phyloP scores from a whole-genome alignment of 2,113 vertebrate species.

The Elachura formosa region DNA sequence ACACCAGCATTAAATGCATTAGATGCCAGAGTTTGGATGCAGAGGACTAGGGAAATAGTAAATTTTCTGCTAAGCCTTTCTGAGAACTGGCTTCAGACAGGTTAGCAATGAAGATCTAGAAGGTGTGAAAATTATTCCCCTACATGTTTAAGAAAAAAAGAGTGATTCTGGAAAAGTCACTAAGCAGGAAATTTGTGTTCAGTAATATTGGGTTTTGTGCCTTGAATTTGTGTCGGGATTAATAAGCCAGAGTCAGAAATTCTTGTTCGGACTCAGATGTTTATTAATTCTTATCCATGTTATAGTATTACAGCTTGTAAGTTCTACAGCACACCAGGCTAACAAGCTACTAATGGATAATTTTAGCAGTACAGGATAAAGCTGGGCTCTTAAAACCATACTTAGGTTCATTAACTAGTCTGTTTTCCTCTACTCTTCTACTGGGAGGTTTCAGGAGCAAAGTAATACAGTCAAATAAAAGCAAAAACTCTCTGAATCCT shows the following conservation, averaged over 20 bases:
- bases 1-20: constrained; percentile 65
- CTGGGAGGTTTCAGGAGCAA: background rate
- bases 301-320: no score
- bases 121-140: constrained; percentile 10
- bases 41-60: constrained; percentile 41
- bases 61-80: constrained; percentile 48
- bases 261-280: no score
- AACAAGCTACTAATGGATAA: no score
- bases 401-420: background rate
- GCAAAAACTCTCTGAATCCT: background rate
- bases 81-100: constrained; percentile 24
- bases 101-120: constrained; percentile 16
- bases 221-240: no score
- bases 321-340: no score
- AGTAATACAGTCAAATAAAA: background rate
- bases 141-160: background rate
- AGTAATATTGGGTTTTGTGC: no score
- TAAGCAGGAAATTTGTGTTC: constrained; percentile 21
- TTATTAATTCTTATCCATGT: no score
- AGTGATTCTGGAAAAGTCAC: background rate
- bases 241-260: no score
- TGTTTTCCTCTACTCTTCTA: background rate
- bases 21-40: constrained; percentile 50
- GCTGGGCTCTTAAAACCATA: background rate
- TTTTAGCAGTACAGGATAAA: background rate